Evolutionary conservation across 2,797 vertebrate genomes (phyloP).

Genomic region (Galagoides demidoff): DNA sequence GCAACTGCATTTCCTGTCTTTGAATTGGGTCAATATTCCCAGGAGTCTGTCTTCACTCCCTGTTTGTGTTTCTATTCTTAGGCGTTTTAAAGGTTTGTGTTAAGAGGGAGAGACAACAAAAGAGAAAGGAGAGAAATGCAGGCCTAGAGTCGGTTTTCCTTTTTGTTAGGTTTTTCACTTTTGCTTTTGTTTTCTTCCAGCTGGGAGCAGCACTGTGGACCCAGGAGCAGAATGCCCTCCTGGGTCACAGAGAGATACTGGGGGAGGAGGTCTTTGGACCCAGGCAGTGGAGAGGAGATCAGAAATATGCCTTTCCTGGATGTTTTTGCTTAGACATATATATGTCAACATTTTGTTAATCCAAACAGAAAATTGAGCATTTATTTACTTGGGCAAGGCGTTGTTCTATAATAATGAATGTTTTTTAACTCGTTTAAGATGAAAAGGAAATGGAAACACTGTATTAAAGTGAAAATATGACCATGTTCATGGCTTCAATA

Average conservation of each 20-base stretch:
- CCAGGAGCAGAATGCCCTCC: not conserved
- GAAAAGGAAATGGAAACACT: slow-evolving; percentile 37
- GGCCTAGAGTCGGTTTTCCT: not conserved
- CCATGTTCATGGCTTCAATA: not conserved
- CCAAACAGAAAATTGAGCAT: slow-evolving; percentile 13
- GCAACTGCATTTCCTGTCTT: not conserved
- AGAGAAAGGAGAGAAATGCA: not conserved
- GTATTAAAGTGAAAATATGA: slow-evolving; percentile 46
- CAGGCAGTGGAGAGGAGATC: not conserved
- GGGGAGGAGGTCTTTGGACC: not conserved
- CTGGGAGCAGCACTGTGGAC: not conserved
- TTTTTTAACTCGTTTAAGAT: slow-evolving; percentile 45
- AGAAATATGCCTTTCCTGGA: slow-evolving; percentile 17
- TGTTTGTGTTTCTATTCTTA: not conserved
- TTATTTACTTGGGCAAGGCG: slow-evolving; percentile 28
- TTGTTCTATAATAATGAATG: slow-evolving; percentile 41
- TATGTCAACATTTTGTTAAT: not conserved
- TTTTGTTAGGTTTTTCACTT: not conserved
- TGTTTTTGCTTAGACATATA: not conserved
- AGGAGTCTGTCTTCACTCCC: not conserved
- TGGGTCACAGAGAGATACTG: not conserved
- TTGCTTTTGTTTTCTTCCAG: not conserved
- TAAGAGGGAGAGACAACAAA: not conserved
- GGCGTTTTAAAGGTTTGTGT: not conserved
- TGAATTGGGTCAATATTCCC: not conserved